Conservation (phyloP, 2,113 vertebrate species). For the Macaca fascicularis region T2T-MFA8v1.1 NC_088377.1:112664501-112665000, state of each 20-base stretch:
- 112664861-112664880: conserved; percentile 23
- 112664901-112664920: conserved; percentile 63
- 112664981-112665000: conserved; percentile 51
- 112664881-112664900: conserved; percentile 59
- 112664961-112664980: conserved; percentile 63
- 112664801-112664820: conserved; percentile 6
- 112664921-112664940: conserved; percentile 57
- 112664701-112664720: background rate
- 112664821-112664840: conserved; percentile 13
- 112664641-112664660: background rate
- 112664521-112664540: background rate
- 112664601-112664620: conserved; percentile 16
- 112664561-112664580: background rate
- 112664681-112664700: background rate
- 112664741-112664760: background rate
- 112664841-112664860: conserved; percentile 59
- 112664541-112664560: background rate
- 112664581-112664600: background rate
- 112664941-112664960: conserved; percentile 46
- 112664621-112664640: background rate
- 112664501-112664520: background rate
- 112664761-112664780: conserved; percentile 28
- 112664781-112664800: background rate
- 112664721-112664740: background rate
- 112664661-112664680: background rate